Evolutionary conservation across 2,888 invertebrate species (phyloP).

Genomic region (Dasysyrphus tricinctus): DNA sequence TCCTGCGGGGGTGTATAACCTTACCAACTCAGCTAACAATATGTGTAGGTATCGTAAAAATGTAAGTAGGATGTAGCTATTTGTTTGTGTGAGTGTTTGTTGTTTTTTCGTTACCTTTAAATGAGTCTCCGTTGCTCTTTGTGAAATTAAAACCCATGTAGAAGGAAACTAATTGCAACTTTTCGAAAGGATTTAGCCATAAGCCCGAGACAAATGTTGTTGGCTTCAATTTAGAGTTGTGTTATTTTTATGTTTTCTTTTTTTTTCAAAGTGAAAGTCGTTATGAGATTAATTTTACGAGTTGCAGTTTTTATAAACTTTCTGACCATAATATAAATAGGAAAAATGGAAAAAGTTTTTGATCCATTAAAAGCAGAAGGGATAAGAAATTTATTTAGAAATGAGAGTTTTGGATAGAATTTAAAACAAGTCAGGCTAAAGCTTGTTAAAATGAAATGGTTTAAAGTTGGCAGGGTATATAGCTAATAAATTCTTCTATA

Average conservation of each 20-base stretch:
- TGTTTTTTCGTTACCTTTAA: neutral
- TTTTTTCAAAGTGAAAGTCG: slow-evolving; percentile 20
- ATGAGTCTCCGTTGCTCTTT: slow-evolving; percentile 46
- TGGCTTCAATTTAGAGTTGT: slow-evolving; percentile 15
- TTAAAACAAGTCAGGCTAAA: too few species aligned
- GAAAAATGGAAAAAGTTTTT: slow-evolving; percentile 5
- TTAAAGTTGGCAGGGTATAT: too few species aligned
- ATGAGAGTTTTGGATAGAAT: neutral
- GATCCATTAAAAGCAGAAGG: neutral
- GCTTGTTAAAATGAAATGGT: neutral
- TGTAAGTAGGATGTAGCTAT: too few species aligned
- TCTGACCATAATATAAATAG: neutral
- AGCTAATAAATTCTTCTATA: too few species aligned
- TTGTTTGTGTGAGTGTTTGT: neutral
- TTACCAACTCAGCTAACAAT: neutral
- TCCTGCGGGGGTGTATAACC: slow-evolving; percentile 14
- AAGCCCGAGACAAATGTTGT: slow-evolving; percentile 52
- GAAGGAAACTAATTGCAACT: slow-evolving; percentile 61
- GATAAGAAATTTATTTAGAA: neutral
- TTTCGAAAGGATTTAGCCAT: slow-evolving; percentile 54
- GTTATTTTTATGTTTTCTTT: neutral
- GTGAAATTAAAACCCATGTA: slow-evolving; percentile 62
- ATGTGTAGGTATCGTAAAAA: too few species aligned
- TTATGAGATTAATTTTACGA: slow-evolving; percentile 26
- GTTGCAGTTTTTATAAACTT: slow-evolving; percentile 7